Evolutionary conservation across 2,797 vertebrate species (phyloP), one percentile per base, ranked within the genome.

Genomic region (Poecile montanus): DNA sequence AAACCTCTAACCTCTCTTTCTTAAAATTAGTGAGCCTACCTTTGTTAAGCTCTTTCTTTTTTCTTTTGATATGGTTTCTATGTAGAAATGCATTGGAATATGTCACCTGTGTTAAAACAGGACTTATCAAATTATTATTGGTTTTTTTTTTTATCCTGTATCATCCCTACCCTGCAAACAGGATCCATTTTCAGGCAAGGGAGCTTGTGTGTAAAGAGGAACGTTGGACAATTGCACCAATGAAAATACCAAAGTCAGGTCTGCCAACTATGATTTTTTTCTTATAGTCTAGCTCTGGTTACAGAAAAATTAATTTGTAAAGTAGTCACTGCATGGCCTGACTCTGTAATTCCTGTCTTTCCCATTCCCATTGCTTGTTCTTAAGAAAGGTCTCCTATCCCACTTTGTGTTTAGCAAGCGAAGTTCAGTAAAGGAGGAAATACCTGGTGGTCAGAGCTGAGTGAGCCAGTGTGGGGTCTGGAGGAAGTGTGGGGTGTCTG

Each of bases 391-490:
- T 63, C 16, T 66, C 53, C 36, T 40, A 7, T 58, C 56, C 16
- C 34, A 18, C 13, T 56, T 70, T 2, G 1, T 13, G 12, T 20
- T 68, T 53, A 44, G 44, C 27, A 42, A 58, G 38, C 16, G 67
- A 56, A 76, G 17, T 16, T 74, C 34, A 82, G n/a, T 54, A 78
- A 71, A 60, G 36, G 26, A 78, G 10, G 0, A 0, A 86, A 50
- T 13, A 14, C 22, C 15, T 44, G 42, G 16, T 4, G 3, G 19
- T 60, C 42, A 61, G 54, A 2, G 1, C 44, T 36, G 32, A 62
- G 45, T 13, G 16, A 47, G 50, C 3, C 5, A 1, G 23, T 0
- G 2, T 4, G 1, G 36, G 3, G 3, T 44, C 40, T 5, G 11
- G 38, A 53, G 70, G 13, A 74, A 18, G 26, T 29, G 19, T 10